Evolutionary conservation across 2,888 invertebrate species (phyloP).

Genomic region (Morinoia aosen): DNA sequence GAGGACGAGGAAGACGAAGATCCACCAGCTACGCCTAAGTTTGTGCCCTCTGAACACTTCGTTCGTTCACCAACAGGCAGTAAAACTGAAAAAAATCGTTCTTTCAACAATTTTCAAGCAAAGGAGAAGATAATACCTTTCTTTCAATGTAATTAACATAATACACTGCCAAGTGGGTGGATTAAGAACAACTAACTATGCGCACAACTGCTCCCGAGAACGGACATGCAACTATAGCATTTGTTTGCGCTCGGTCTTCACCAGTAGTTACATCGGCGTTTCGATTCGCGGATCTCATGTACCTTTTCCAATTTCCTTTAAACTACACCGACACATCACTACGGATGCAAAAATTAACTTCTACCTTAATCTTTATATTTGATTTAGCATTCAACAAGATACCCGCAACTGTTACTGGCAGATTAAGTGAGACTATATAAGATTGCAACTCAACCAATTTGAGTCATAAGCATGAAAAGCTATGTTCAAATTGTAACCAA

Average conservation of each 20-base stretch:
- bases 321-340: not conserved
- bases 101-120: no score
- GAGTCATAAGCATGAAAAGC: no score
- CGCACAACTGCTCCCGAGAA: not conserved
- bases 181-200: not conserved
- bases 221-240: not conserved
- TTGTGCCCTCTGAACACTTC: constrained; percentile 6
- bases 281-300: not conserved
- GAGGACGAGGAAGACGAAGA: constrained; percentile 47
- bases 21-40: not conserved
- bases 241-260: not conserved
- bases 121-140: not conserved
- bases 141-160: no score
- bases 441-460: no score
- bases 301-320: not conserved
- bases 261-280: not conserved
- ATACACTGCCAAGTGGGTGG: not conserved
- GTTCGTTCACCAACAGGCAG: constrained; percentile 62
- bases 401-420: no score
- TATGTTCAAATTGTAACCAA: no score
- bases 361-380: not conserved
- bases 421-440: no score
- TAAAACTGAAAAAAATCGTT: constrained; percentile 57
- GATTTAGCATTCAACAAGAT: no score
- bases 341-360: not conserved